Base-by-base conservation (phyloP, 2,888 invertebrate genomes). In the Mimas tiliae region DNA sequence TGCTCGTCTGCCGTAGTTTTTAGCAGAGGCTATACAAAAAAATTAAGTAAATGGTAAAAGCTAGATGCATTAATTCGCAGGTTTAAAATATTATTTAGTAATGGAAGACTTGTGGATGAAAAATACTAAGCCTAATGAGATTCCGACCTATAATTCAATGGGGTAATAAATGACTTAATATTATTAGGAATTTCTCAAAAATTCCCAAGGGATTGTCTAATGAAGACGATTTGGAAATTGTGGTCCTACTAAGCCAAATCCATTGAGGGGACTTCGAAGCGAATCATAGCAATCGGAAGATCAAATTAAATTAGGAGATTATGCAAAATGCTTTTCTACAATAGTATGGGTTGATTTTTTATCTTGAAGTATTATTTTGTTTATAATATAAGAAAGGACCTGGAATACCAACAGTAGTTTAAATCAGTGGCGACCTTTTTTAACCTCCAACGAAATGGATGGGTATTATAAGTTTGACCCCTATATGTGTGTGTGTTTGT, bases 181-280 rank as follows among this genome's bases (percentile, higher is more conserved):
- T 42, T 58, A 38, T 42, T 38, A 27, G 52, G 55, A 55, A 55
- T 45, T 21, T 52, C 52, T 11, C 14, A 33, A 52, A 52, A 52
- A 52, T 52, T 52, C 58, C 42, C 42, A 9, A 12, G 42, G 58
- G 38, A 42, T 19, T 58, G 16, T 12, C 58, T 58, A 58, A 58
- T 58, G 42, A 58, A 58, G 58, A 58, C 58, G 58, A 42, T 58
- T 58, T 9, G 58, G 21, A 19, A 38, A 58, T 58, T 58, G 38
- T 58, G 58, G 12, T 12, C 19, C 11, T 19, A 38, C 19, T 12
- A 19, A 42, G 58, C 58, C 12, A 38, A 19, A 42, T 21, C 42
- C 12, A 42, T 58, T 12, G 52, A 42, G 58, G 58, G 58, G 38
- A 58, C 7, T 38, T 38, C 19, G 58, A 19, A 58, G 12, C 58